These are phyloP conservation scores for Lasioglossum morio DNA, from an alignment of 2,888 invertebrate genomes.

Conservation along the genomic window DNA sequence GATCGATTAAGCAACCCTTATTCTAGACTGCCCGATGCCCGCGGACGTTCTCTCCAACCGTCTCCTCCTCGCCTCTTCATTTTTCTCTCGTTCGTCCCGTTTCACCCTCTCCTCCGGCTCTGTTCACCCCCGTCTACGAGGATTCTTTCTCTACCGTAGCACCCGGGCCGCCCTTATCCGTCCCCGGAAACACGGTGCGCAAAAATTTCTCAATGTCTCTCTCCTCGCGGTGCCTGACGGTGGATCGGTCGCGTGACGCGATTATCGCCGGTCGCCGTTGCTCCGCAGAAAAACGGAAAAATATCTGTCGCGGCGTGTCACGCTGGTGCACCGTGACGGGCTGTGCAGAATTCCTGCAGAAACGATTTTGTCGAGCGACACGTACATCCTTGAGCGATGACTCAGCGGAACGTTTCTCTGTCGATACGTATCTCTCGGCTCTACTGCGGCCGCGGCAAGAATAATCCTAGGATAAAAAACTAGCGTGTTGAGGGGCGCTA, in stretches of 20 bases:
- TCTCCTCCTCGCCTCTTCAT: conserved; percentile 1
- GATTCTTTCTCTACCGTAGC: neutral
- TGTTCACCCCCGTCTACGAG: too few relatives aligned
- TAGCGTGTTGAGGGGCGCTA: conserved; percentile 52
- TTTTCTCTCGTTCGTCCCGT: conserved; percentile 1
- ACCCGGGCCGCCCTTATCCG: conserved; percentile 22
- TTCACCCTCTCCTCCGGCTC: neutral
- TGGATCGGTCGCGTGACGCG: conserved; percentile 28
- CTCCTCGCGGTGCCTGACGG: conserved; percentile 31
- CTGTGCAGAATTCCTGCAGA: conserved; percentile 65
- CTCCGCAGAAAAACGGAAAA: conserved; percentile 39
- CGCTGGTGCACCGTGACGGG: conserved; percentile 13
- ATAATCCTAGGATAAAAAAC: conserved; percentile 65
- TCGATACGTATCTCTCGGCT: conserved; percentile 67
- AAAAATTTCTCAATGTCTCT: conserved; percentile 44
- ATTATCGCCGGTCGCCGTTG: conserved; percentile 28
- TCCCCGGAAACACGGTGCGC: conserved; percentile 33
- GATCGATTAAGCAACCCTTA: conserved; percentile 74
- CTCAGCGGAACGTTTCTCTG: conserved; percentile 72
- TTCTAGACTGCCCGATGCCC: conserved; percentile 58
- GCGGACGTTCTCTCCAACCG: conserved; percentile 54
- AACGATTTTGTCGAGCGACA: conserved; percentile 71
- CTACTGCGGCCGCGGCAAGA: conserved; percentile 48
- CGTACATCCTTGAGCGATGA: conserved; percentile 74
- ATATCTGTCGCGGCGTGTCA: conserved; percentile 37